phyloP scores from a whole-genome alignment of 2,113 vertebrate species.

The Cnemophilus loriae region DNA sequence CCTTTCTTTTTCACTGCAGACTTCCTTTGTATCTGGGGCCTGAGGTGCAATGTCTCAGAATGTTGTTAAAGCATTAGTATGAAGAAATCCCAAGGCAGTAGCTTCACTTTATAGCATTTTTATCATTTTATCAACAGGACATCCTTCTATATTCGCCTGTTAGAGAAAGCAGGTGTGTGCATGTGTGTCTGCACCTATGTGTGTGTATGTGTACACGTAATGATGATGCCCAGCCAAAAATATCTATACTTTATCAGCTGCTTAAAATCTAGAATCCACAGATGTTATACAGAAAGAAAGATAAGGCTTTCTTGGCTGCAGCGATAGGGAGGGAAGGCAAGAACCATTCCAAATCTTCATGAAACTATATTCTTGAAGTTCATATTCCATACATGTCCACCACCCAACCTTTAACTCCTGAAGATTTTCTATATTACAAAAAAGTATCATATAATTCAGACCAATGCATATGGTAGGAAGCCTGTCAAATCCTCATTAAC shows the following conservation, averaged over 20 bases:
- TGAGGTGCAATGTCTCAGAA: neutral
- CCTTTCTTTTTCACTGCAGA: neutral
- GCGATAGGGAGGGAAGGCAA: neutral
- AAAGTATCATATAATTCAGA: neutral
- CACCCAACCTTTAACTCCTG: neutral
- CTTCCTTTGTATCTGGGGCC: neutral
- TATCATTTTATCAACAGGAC: neutral
- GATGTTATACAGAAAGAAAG: neutral
- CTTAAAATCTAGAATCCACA: neutral
- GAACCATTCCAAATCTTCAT: neutral
- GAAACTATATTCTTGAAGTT: neutral
- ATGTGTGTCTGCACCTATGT: neutral
- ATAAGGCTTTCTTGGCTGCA: neutral
- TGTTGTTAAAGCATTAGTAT: constrained; percentile 15
- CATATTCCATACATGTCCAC: neutral
- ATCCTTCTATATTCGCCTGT: neutral
- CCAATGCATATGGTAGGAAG: neutral
- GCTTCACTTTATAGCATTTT: neutral
- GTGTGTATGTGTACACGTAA: neutral
- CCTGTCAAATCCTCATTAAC: neutral
- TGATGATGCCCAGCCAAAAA: neutral
- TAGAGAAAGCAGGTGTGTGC: neutral
- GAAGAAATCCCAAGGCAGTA: constrained; percentile 8
- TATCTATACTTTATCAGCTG: neutral
- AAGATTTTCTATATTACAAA: neutral